A percentile compares a stretch with the other conserved stretches of the same genome.
Evolutionary conservation across 2,113 vertebrate species (phyloP).

Genomic region (Chionomys nivalis): DNA sequence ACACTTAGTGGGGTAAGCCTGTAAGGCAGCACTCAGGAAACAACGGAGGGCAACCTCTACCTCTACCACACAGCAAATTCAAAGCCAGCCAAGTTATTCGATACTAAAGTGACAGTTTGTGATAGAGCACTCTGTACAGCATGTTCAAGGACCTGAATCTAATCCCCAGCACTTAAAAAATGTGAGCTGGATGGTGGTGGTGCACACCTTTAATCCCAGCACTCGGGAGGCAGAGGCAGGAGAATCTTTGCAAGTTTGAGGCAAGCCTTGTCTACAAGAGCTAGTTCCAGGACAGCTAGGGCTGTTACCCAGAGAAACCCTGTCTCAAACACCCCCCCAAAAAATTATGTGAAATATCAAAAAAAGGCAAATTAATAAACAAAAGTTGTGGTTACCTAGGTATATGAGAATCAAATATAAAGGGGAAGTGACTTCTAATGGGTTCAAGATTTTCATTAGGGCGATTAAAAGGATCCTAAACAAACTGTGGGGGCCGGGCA

Average conservation of each 20-base stretch:
- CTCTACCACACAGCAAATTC: not conserved
- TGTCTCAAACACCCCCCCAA: too few species aligned
- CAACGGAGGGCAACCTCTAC: not conserved
- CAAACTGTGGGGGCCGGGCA: too few species aligned
- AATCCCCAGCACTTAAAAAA: not conserved
- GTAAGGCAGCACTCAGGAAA: not conserved
- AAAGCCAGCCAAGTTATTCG: not conserved
- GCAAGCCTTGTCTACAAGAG: too few species aligned
- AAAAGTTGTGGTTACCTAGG: not conserved
- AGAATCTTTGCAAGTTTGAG: too few species aligned
- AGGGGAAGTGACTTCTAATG: not conserved
- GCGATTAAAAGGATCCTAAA: slow-evolving; percentile 31
- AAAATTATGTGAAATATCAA: not conserved
- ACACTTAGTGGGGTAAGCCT: not conserved
- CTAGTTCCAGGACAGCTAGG: too few species aligned
- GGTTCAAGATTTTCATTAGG: not conserved
- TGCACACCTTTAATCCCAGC: too few species aligned
- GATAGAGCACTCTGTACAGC: not conserved
- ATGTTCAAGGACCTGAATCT: not conserved
- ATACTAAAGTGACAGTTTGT: not conserved
- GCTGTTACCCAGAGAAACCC: too few species aligned
- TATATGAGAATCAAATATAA: not conserved
- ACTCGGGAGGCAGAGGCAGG: too few species aligned
- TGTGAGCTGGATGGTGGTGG: too few species aligned
- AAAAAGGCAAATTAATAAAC: slow-evolving; percentile 23